Evolutionary conservation across 2,797 vertebrate species (phyloP).

Genomic region (Onychomys torridus): DNA sequence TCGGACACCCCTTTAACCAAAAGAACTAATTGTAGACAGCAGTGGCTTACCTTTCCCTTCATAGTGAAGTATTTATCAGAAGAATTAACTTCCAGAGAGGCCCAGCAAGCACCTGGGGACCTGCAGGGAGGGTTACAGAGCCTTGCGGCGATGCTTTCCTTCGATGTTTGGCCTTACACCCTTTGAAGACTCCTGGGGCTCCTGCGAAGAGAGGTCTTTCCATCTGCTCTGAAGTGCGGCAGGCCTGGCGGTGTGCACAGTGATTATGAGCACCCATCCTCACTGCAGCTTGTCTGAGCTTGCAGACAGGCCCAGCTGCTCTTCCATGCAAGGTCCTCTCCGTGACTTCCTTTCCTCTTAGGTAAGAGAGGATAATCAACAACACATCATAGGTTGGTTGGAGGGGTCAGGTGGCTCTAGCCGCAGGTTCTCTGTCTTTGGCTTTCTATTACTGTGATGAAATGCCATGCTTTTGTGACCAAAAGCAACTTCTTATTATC

Average conservation of each 20-base stretch:
- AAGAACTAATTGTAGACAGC: not conserved
- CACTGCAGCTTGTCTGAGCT: not conserved
- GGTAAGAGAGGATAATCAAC: not conserved
- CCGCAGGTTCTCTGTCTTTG: not conserved
- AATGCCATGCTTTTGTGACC: not conserved
- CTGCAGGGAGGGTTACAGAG: not conserved
- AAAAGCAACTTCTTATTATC: not conserved
- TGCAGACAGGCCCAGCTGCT: not conserved
- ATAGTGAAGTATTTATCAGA: not conserved
- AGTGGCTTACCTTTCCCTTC: not conserved
- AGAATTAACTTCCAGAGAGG: not conserved
- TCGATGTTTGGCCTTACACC: fast-evolving
- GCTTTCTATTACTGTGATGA: not conserved
- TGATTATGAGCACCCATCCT: fast-evolving
- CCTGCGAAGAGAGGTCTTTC: not conserved
- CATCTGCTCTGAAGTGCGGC: not conserved
- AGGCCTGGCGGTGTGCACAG: not conserved
- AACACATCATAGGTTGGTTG: not conserved
- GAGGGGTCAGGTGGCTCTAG: not conserved
- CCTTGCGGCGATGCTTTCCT: not conserved
- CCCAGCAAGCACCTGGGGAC: not conserved
- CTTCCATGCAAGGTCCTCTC: not conserved
- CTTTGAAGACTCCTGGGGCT: not conserved
- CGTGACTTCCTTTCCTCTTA: not conserved
- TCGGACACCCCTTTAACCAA: not conserved